phyloP scores from a whole-genome alignment of 2,797 vertebrate genomes.

The Aotus griseimembra region DNA sequence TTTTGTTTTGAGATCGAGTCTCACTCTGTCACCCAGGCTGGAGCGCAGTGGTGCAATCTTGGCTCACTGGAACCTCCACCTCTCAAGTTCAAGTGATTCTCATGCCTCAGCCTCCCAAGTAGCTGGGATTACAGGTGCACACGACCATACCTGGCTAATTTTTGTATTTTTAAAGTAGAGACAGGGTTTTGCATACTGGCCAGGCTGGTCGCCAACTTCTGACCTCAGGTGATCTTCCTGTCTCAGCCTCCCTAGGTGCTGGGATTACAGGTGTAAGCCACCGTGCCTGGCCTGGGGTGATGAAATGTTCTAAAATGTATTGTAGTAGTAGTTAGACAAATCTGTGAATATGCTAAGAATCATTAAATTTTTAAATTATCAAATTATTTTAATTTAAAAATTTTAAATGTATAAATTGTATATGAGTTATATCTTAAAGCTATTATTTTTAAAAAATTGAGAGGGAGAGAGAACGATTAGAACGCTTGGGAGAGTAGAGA shows the following conservation, averaged over 20 bases:
- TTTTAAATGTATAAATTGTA: not conserved
- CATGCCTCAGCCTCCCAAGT: not conserved
- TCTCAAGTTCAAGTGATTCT: not conserved
- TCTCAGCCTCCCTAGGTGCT: not conserved
- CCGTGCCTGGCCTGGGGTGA: not conserved
- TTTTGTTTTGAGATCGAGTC: not conserved
- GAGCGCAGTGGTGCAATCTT: too few relatives aligned
- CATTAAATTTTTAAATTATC: not conserved
- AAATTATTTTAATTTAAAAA: not conserved
- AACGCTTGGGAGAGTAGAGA: not conserved
- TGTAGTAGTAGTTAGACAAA: not conserved
- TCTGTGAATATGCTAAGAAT: not conserved
- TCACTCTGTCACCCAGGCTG: too few relatives aligned
- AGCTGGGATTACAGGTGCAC: not conserved
- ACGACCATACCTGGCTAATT: not conserved
- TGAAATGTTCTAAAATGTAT: not conserved
- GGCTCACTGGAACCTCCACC: too few relatives aligned
- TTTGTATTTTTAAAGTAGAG: not conserved
- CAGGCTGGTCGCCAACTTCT: not conserved
- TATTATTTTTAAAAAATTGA: not conserved
- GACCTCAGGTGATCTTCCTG: not conserved
- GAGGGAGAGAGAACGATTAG: not conserved
- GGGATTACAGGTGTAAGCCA: not conserved
- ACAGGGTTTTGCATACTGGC: not conserved
- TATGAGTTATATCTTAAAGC: not conserved